Conservation (phyloP, 2,888 invertebrate genomes). For the Andrena minutula region DNA sequence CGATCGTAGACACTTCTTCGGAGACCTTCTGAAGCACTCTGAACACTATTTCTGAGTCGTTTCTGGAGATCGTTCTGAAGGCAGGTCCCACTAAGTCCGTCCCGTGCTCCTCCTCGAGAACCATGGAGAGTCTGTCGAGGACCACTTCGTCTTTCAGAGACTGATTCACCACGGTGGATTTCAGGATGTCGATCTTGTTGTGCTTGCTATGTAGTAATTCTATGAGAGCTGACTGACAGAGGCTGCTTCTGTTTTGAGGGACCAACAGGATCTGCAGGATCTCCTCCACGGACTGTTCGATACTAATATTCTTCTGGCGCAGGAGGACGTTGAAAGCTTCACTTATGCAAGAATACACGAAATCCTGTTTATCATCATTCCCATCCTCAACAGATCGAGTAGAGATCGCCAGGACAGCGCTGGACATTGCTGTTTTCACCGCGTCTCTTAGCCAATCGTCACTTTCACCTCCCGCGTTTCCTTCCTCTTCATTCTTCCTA, state of each 20-base stretch:
- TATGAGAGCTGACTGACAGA: conserved; percentile 77
- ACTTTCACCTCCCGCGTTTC: conserved; percentile 31
- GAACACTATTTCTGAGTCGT: conserved; percentile 87
- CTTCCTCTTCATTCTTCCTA: conserved; percentile 37
- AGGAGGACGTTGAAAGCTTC: conserved; percentile 81
- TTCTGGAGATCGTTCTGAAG: conserved; percentile 88
- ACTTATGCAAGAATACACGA: conserved; percentile 79
- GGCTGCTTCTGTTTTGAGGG: conserved; percentile 77
- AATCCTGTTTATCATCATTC: conserved; percentile 62
- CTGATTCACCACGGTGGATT: conserved; percentile 86
- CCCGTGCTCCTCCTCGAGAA: conserved; percentile 86
- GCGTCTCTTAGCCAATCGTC: conserved; percentile 74
- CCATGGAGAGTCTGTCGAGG: conserved; percentile 88
- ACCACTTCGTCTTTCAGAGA: conserved; percentile 87
- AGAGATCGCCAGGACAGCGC: conserved; percentile 77
- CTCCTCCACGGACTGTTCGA: conserved; percentile 78
- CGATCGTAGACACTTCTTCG: conserved; percentile 87
- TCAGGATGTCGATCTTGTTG: conserved; percentile 88
- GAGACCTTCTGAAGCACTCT: conserved; percentile 88
- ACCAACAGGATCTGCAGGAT: conserved; percentile 78
- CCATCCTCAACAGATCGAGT: conserved; percentile 44
- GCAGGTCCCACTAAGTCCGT: conserved; percentile 88
- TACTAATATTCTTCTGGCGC: conserved; percentile 66
- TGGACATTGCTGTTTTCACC: conserved; percentile 78
- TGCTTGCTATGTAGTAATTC: conserved; percentile 77